Conservation (phyloP, 1,140 invertebrate genomes). For the Ips typographus region DNA sequence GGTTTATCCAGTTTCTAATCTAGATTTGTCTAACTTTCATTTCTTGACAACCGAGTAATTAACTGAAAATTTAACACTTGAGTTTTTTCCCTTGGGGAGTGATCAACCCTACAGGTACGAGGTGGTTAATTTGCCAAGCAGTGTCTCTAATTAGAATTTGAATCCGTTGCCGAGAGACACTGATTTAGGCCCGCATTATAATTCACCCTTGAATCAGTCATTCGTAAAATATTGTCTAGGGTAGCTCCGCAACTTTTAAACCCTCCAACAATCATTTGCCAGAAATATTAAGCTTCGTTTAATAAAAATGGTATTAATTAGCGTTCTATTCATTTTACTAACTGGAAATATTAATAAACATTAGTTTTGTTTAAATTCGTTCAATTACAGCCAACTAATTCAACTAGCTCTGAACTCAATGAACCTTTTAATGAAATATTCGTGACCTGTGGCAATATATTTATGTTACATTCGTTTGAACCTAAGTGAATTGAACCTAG, state of each 20-base stretch:
- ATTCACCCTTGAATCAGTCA: constrained; percentile 41
- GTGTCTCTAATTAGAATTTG: constrained; percentile 37
- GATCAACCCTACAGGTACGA: no score
- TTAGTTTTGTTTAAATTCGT: no score
- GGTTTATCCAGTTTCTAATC: neutral
- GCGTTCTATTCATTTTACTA: no score
- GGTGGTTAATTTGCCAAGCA: no score
- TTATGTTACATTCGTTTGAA: neutral
- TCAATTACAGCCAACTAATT: no score
- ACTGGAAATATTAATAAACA: no score
- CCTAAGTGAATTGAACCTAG: neutral
- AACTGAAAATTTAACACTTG: neutral
- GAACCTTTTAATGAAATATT: neutral
- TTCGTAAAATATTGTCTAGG: constrained; percentile 41
- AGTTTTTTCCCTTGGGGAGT: no score
- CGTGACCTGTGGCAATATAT: neutral
- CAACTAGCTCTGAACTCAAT: no score
- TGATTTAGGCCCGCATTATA: constrained; percentile 40
- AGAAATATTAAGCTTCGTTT: no score
- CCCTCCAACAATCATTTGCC: neutral
- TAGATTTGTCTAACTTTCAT: neutral
- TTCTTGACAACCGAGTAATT: no score
- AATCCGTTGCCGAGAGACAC: constrained; percentile 43
- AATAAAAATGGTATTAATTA: no score
- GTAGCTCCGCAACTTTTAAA: constrained; percentile 21